Evolutionary conservation across 2,888 invertebrate genomes (phyloP), one percentile per base, ranked within the genome.

Genomic region (Phalera bucephala): DNA sequence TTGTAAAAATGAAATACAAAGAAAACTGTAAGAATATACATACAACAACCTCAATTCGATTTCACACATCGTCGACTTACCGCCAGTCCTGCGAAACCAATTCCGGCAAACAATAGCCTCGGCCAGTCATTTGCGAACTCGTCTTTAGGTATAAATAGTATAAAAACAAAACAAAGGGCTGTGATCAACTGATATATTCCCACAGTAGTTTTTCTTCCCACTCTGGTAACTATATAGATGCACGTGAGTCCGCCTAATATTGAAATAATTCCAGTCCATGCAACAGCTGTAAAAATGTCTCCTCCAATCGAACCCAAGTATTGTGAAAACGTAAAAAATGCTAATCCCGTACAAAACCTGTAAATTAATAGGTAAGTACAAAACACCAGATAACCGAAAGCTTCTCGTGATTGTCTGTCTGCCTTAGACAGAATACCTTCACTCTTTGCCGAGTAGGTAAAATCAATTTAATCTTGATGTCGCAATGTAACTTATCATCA

Each of bases 41-140:
- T n/a, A n/a, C n/a, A n/a, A n/a, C n/a, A n/a, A 32, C 7, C 22
- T 23, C 32, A 23, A 46, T 47, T 58, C 25, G 9, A 52, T 55
- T 59, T 50, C 39, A 32, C 41, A 48, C 54, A 33, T 45, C 31
- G 31, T 23, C 25, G 36, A 74, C 90, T 86, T 80, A 93, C 93
- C 41, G 94, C 91, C 65, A 93, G 88, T 40, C 93, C 92, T 31
- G 92, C 91, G 57, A 94, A 92, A 38, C 93, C 93, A 29, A 92
- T 64, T 45, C 92, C 92, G 42, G 93, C 92, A 45, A 93, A 86
- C 9, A 88, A 53, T 32, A 93, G 71, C 48, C 90, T 81, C 3
- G 91, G 90, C 91, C 91, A 92, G 59, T 92, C 91, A 40, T 80
- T 79, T 10, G 47, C 3, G 47, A 68, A 88, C 19, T 33, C 40